A percentile compares a stretch with the other conserved stretches of the same genome.
phyloP scores from a whole-genome alignment of 2,113 vertebrate species.

The Atlantisia rogersi region DNA sequence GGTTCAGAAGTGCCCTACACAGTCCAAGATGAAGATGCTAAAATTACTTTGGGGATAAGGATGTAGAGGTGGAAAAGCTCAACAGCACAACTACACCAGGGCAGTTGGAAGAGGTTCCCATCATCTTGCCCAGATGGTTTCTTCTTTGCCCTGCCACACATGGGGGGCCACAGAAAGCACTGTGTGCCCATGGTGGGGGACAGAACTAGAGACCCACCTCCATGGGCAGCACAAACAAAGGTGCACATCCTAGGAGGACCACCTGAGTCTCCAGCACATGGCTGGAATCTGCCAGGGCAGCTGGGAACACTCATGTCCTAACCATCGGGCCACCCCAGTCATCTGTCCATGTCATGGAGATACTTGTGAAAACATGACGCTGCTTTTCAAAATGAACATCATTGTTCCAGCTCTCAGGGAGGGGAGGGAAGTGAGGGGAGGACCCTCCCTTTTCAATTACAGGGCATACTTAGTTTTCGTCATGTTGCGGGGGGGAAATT shows the following conservation, averaged over 20 bases:
- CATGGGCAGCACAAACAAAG: neutral
- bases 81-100: neutral
- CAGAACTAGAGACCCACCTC: neutral
- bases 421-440: neutral
- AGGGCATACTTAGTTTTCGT: constrained; percentile 29
- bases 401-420: neutral
- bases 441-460: neutral
- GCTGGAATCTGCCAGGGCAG: neutral
- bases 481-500: neutral
- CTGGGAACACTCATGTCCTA: neutral
- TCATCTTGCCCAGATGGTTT: neutral
- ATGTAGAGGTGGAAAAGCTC: neutral
- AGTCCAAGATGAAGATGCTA: neutral
- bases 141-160: rapidly evolving
- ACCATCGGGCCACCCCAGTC: rapidly evolving
- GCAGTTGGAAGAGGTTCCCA: neutral
- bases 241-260: neutral
- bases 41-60: neutral
- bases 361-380: neutral
- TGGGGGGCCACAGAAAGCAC: neutral
- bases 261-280: neutral
- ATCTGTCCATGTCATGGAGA: neutral
- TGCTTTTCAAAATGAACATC: neutral
- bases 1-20: neutral
- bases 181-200: rapidly evolving